A percentile compares a stretch with the other conserved stretches of the same genome.
These are phyloP conservation scores for Sebastes iracundus DNA, from an alignment of 2,797 vertebrate species.

Conservation along the genomic window DNA sequence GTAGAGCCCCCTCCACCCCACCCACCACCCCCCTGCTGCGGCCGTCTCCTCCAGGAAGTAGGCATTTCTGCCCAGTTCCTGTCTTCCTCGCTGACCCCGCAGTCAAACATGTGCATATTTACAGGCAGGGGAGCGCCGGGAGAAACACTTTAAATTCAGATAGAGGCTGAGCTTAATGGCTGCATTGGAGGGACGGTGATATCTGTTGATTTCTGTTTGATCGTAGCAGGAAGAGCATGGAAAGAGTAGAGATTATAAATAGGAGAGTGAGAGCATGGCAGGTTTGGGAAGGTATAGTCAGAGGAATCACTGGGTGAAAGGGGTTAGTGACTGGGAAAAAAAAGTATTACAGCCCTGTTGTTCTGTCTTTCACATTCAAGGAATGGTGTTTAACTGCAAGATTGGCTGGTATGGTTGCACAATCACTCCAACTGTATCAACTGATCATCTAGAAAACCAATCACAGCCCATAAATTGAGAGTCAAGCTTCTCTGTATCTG, in stretches of 20 bases:
- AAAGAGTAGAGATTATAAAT: conserved; percentile 42
- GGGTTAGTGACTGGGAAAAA: conserved; percentile 19
- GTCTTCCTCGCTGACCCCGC: conserved; percentile 69
- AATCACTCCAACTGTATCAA: background rate
- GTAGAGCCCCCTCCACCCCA: conserved; percentile 26
- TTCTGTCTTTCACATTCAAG: background rate
- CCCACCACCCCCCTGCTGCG: conserved; percentile 14
- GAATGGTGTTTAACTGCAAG: background rate
- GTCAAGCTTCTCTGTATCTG: conserved; percentile 12
- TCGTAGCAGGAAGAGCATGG: conserved; percentile 51
- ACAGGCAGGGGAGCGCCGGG: conserved; percentile 55
- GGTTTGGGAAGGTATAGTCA: conserved; percentile 9
- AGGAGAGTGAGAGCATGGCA: conserved; percentile 32
- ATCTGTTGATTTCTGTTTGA: conserved; percentile 74
- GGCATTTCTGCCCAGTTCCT: conserved; percentile 64
- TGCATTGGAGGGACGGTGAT: conserved; percentile 76
- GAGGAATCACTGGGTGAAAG: conserved; percentile 20
- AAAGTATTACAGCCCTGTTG: background rate
- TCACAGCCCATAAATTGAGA: background rate
- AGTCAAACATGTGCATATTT: conserved; percentile 85
- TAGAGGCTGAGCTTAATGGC: conserved; percentile 72
- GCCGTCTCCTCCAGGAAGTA: conserved; percentile 67
- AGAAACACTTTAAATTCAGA: conserved; percentile 73
- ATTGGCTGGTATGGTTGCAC: background rate
- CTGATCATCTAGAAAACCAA: conserved; percentile 13